Conservation (phyloP, 1,140 invertebrate species). For the Nasonia giraulti region DNA sequence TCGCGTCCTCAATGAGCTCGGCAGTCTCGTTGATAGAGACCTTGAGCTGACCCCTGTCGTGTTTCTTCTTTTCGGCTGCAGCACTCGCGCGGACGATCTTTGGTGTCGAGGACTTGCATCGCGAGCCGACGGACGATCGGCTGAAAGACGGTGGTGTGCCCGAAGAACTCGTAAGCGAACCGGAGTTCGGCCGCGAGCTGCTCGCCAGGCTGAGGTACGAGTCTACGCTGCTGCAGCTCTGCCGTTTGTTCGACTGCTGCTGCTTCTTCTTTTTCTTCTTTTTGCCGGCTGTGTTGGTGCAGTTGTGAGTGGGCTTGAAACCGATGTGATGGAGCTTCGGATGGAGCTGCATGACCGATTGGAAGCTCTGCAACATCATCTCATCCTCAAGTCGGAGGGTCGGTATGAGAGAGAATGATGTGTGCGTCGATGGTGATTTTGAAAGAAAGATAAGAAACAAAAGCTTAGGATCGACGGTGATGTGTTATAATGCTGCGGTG, state of each 20-base stretch:
- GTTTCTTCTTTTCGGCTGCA: constrained; percentile 61
- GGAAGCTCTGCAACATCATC: constrained; percentile 63
- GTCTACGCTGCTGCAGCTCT: constrained; percentile 61
- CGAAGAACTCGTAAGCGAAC: constrained; percentile 64
- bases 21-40: constrained; percentile 77
- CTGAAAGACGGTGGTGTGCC: constrained; percentile 55
- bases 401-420: background rate
- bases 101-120: background rate
- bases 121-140: constrained; percentile 54
- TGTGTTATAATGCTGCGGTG: background rate
- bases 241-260: constrained; percentile 50
- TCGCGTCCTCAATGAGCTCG: constrained; percentile 72
- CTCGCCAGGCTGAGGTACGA: constrained; percentile 63
- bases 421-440: constrained; percentile 3
- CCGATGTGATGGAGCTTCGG: constrained; percentile 45
- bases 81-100: background rate
- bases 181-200: constrained; percentile 65
- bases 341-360: constrained; percentile 55
- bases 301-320: background rate
- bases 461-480: constrained; percentile 5
- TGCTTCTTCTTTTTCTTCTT: constrained; percentile 49
- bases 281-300: constrained; percentile 50
- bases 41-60: constrained; percentile 65
- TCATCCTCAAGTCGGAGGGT: constrained; percentile 36
- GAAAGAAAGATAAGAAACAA: constrained; percentile 4